Conservation (phyloP, 2,113 vertebrate genomes). For the Oriolus oriolus region DNA sequence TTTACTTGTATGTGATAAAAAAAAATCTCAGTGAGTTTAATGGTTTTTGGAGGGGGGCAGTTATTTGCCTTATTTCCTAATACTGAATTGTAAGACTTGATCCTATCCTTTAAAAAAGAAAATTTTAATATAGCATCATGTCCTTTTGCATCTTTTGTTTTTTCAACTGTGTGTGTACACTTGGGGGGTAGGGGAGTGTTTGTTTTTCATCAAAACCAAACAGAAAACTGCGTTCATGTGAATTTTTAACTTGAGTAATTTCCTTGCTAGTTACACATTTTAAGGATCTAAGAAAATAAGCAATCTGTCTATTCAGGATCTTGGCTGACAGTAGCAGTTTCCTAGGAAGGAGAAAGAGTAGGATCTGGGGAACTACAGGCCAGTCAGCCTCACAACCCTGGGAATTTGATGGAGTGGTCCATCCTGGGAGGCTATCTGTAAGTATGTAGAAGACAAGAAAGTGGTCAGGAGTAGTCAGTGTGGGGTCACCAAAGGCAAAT, state of each 20-base stretch:
- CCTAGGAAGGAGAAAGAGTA: not conserved
- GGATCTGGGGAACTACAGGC: not conserved
- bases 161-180: not conserved
- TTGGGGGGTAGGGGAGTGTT: not conserved
- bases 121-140: not conserved
- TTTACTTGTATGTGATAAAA: not conserved
- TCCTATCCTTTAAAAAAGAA: not conserved
- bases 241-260: not conserved
- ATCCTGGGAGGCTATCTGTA: not conserved
- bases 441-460: not conserved
- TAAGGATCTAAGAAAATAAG: not conserved
- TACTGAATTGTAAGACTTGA: not conserved
- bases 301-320: not conserved
- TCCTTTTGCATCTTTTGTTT: not conserved
- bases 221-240: not conserved
- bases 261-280: not conserved
- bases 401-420: not conserved
- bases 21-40: not conserved
- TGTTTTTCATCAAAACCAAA: not conserved
- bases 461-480: not conserved
- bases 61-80: not conserved
- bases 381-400: not conserved
- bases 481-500: not conserved
- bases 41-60: not conserved
- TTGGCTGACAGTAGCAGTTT: not conserved